phyloP scores from a whole-genome alignment of 2,113 vertebrate genomes.

The Emberiza fucata region DNA sequence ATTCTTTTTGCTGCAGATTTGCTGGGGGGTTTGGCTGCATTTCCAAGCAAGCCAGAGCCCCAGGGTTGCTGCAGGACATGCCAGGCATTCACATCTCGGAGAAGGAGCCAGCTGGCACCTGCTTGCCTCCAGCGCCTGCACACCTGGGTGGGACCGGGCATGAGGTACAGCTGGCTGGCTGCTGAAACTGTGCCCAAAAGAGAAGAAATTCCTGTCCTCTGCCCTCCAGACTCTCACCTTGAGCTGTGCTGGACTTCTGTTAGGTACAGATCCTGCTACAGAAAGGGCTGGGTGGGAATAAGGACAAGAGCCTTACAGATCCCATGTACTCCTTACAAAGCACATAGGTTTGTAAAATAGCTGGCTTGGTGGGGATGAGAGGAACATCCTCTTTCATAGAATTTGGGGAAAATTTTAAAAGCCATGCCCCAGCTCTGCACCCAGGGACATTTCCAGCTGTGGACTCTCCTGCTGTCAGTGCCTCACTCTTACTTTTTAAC shows the following conservation, averaged over 20 bases:
- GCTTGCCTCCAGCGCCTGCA: rapidly evolving
- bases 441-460: background rate
- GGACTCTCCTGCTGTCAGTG: background rate
- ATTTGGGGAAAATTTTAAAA: background rate
- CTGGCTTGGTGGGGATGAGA: background rate
- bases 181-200: background rate
- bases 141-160: background rate
- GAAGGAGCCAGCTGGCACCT: background rate
- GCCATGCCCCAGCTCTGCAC: background rate
- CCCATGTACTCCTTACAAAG: rapidly evolving
- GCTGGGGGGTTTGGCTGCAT: background rate
- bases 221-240: background rate
- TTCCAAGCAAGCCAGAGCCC: background rate
- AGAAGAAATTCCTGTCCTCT: background rate
- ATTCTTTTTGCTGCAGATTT: background rate
- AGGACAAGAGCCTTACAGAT: background rate
- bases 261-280: rapidly evolving
- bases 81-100: rapidly evolving
- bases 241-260: background rate
- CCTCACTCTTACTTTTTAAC: background rate
- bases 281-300: background rate
- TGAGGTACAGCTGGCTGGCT: rapidly evolving
- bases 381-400: background rate
- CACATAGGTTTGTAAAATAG: background rate
- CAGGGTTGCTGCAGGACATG: background rate